phyloP scores from a whole-genome alignment of 2,797 vertebrate genomes.

The Semaprochilodus insignis region DNA sequence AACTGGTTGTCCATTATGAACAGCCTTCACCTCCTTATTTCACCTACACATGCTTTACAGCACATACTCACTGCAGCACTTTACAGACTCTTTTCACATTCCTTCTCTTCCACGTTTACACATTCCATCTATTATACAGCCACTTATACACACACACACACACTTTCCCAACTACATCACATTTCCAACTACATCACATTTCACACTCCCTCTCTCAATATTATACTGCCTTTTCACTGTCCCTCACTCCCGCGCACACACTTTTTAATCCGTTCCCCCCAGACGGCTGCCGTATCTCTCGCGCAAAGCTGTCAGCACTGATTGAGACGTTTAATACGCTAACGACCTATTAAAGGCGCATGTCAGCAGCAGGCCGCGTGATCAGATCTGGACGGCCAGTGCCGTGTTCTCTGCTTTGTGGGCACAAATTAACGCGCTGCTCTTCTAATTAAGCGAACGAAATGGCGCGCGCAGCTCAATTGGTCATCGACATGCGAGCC shows the following conservation, averaged over 20 bases:
- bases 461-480: constrained; percentile 74
- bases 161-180: background rate
- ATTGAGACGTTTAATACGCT: constrained; percentile 77
- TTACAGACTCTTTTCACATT: background rate
- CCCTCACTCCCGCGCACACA: background rate
- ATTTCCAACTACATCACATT: background rate
- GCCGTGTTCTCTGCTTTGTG: constrained; percentile 74
- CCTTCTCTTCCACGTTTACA: background rate
- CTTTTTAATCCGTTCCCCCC: constrained; percentile 10
- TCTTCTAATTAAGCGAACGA: constrained; percentile 76
- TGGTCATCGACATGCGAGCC: constrained; percentile 72
- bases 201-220: background rate
- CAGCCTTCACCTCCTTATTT: constrained; percentile 74
- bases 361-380: constrained; percentile 66
- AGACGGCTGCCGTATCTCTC: background rate
- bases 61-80: background rate
- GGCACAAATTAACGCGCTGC: constrained; percentile 67
- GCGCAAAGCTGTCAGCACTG: constrained; percentile 42
- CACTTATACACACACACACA: background rate
- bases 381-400: constrained; percentile 56
- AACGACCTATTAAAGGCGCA: constrained; percentile 70
- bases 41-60: background rate
- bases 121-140: background rate
- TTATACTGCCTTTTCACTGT: background rate
- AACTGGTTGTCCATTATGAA: background rate